phyloP scores from a whole-genome alignment of 2,797 vertebrate genomes.

The Chiloscyllium punctatum region DNA sequence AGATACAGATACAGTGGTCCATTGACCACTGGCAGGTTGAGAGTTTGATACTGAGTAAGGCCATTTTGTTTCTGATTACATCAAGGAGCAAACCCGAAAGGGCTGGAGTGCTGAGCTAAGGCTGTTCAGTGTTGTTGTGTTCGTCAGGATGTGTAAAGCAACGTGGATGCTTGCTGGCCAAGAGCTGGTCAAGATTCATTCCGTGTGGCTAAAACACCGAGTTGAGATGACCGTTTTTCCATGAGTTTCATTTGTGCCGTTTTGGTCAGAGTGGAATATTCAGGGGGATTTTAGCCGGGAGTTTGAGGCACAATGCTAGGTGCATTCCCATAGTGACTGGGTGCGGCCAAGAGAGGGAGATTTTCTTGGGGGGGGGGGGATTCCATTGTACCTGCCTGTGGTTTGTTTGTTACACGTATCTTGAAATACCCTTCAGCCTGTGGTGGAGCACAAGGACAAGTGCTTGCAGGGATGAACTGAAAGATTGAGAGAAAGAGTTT shows the following conservation, averaged over 20 bases:
- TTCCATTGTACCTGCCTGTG: neutral
- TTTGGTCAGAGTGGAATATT: neutral
- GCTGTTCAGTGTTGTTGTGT: neutral
- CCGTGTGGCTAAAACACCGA: neutral
- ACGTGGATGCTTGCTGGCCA: neutral
- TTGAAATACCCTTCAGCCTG: neutral
- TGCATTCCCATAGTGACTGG: constrained; percentile 4
- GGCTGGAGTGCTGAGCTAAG: neutral
- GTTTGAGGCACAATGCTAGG: neutral
- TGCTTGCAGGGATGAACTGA: neutral
- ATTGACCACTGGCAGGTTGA: no score
- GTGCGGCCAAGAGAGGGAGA: neutral
- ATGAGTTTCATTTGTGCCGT: neutral
- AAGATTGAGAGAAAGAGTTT: neutral
- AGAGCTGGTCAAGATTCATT: neutral
- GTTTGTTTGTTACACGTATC: neutral
- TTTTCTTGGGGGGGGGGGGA: neutral
- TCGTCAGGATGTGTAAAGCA: neutral
- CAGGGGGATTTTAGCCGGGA: neutral
- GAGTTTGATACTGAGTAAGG: neutral
- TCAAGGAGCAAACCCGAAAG: neutral
- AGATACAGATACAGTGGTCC: neutral
- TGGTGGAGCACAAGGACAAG: neutral
- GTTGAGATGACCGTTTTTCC: neutral
- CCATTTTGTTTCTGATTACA: neutral